Evolutionary conservation across 2,888 invertebrate genomes (phyloP).

Genomic region (Thumatha senex): DNA sequence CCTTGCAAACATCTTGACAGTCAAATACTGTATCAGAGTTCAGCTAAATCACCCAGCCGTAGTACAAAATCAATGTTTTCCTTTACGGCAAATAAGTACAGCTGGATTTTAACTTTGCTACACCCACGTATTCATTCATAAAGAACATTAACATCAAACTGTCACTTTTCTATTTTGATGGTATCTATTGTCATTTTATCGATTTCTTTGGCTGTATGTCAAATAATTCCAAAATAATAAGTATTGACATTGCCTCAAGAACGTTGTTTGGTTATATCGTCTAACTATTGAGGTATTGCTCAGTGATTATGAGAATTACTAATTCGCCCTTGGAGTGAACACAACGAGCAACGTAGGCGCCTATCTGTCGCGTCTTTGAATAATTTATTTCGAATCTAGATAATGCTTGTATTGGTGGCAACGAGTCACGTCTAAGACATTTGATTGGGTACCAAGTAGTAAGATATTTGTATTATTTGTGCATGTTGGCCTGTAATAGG

Average conservation of each 20-base stretch:
- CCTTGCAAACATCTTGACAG: constrained; percentile 39
- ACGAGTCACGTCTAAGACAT: constrained; percentile 77
- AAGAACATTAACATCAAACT: constrained; percentile 41
- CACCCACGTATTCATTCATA: constrained; percentile 44
- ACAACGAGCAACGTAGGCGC: constrained; percentile 41
- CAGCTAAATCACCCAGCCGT: constrained; percentile 4
- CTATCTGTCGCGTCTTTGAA: constrained; percentile 63
- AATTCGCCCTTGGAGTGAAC: constrained; percentile 55
- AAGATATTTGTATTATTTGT: constrained; percentile 69
- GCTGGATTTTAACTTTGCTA: constrained; percentile 26
- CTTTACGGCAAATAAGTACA: constrained; percentile 31
- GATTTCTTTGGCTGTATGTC: constrained; percentile 19
- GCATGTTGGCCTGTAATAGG: constrained; percentile 60
- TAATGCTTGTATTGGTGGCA: constrained; percentile 69
- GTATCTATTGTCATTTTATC: constrained; percentile 36
- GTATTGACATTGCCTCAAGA: constrained; percentile 6
- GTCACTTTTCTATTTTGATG: constrained; percentile 41
- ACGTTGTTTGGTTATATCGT: constrained; percentile 7
- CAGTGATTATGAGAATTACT: constrained; percentile 35
- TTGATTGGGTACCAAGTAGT: constrained; percentile 76
- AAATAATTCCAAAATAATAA: constrained; percentile 17
- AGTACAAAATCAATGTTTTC: constrained; percentile 16
- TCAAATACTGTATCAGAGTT: constrained; percentile 24
- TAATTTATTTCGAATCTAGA: constrained; percentile 73
- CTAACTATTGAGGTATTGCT: constrained; percentile 22